Conservation (phyloP, 2,888 invertebrate species). For the Noctuana brunneofusca region DNA sequence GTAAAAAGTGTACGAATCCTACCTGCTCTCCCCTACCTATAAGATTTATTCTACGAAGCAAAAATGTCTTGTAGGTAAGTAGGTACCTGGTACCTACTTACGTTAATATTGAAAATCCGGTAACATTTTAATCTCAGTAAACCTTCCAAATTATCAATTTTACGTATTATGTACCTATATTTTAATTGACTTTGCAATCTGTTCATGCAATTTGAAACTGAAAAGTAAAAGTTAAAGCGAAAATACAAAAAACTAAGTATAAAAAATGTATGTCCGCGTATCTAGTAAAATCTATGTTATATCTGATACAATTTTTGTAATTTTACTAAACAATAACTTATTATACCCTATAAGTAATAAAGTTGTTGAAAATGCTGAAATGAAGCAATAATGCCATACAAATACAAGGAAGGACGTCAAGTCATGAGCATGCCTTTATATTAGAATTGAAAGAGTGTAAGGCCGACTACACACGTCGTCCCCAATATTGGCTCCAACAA, state of each 20-base stretch:
- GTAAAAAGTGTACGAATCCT: too few relatives aligned
- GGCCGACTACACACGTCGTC: not conserved
- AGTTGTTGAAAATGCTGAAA: not conserved
- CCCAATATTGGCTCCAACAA: not conserved
- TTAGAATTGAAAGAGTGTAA: slow-evolving; percentile 8
- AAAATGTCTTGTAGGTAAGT: too few relatives aligned
- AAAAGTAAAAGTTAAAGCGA: slow-evolving; percentile 31
- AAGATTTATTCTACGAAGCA: too few relatives aligned
- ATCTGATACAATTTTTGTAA: not conserved
- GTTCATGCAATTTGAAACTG: slow-evolving; percentile 16
- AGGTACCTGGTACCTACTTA: too few relatives aligned
- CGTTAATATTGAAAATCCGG: too few relatives aligned
- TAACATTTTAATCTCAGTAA: too few relatives aligned
- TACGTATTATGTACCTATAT: too few relatives aligned
- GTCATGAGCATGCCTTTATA: not conserved
- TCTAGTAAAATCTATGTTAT: not conserved
- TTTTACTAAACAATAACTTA: not conserved
- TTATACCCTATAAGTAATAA: not conserved
- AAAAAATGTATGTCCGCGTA: not conserved
- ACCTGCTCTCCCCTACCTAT: too few relatives aligned
- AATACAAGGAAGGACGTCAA: not conserved
- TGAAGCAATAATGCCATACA: slow-evolving; percentile 4
- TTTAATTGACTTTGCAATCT: too few relatives aligned
- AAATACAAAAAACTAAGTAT: too few relatives aligned
- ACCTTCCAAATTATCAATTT: too few relatives aligned